Base-by-base conservation (phyloP, 2,113 vertebrate genomes). In the Glareola pratincola region DNA sequence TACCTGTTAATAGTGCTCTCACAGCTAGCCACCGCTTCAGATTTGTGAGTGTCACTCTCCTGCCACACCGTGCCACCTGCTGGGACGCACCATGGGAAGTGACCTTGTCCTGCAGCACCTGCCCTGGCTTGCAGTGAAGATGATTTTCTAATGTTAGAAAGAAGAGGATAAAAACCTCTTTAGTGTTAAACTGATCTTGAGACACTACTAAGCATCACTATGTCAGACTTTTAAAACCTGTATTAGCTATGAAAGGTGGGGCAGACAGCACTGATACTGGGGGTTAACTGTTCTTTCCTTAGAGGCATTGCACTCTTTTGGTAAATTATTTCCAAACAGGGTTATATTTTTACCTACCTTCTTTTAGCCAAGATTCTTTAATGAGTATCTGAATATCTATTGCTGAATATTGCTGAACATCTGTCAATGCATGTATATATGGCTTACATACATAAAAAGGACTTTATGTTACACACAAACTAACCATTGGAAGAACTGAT, bases 41-140 rank as follows among this genome's bases (percentile, higher is more conserved):
- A 9, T 67, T 5, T 15, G 14, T 15, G 48, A 29, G 17, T 26
- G 50, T 34, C 60, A 11, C 57, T 54, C 18, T 54, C 14, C 3
- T 3, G 45, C 22, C 56, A 19, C 69, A 13, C 32, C 0, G 0
- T 63, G 75, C 22, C 78, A 51, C 69, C 37, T 6, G 7, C 62
- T 7, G 9, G 26, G 27, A 67, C 0, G 0, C 0, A 3, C 36
- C 0, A 0, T 14, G 60, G 50, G 29, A 34, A 51, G 41, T 0
- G 7, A 29, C n/a, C 59, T 45, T 14, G 13, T 41, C 63, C 72
- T 77, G 63, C 53, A 36, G n/a, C 23, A 23, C 14, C 54, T 60
- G 13, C 78, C 53, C 53, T 48, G 63, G 10, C 4, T 4, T 63
- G 45, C 27, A 37, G 5, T 53, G 57, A 5, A 43, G 18, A 24